These are phyloP conservation scores for Fratercula arctica DNA, from an alignment of 2,797 vertebrate species.

Conservation along the genomic window DNA sequence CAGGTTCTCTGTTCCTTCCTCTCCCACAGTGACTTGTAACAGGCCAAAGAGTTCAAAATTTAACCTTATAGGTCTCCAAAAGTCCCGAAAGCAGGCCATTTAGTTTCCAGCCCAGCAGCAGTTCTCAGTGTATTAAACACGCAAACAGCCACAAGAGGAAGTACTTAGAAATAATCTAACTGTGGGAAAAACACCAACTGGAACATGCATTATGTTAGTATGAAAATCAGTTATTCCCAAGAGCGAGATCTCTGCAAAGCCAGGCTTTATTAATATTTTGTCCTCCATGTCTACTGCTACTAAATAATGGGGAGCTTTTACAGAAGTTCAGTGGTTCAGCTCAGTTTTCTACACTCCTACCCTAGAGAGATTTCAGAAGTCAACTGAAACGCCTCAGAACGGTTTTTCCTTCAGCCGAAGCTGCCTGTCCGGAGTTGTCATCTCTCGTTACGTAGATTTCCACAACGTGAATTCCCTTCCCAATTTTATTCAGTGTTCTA, in stretches of 20 bases:
- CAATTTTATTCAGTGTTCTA: background rate
- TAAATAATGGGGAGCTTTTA: background rate
- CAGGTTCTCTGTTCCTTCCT: constrained; percentile 21
- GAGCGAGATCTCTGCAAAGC: background rate
- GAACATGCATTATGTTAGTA: background rate
- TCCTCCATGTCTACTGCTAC: background rate
- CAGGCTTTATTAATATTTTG: background rate
- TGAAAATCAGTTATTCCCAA: background rate
- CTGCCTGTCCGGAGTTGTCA: background rate
- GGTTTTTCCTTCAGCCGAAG: background rate
- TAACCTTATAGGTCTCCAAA: background rate
- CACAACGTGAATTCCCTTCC: background rate
- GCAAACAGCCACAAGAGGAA: background rate
- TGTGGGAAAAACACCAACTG: background rate
- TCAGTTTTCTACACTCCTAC: background rate
- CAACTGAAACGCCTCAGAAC: background rate
- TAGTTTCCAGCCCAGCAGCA: background rate
- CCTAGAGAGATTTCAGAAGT: background rate
- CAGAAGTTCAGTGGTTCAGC: background rate
- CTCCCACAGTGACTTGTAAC: background rate
- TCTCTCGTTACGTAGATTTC: background rate
- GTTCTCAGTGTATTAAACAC: background rate
- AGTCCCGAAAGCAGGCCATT: background rate
- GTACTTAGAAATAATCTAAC: background rate
- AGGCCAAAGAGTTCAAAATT: background rate